Evolutionary conservation across 2,888 invertebrate genomes (phyloP).

Genomic region (Pharmacophagus antenor): DNA sequence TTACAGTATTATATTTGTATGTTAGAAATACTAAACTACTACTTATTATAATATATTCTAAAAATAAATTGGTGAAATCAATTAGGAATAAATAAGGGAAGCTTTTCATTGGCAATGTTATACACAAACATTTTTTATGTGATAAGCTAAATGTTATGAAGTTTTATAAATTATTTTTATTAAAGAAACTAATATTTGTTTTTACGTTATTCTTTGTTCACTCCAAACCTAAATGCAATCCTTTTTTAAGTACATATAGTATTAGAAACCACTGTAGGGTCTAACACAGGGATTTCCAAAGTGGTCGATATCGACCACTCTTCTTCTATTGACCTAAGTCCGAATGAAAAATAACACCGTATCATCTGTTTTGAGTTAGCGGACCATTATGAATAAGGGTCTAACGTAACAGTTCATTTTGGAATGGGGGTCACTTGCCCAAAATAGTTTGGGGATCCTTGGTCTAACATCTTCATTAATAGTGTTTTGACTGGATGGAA

Average conservation of each 20-base stretch:
- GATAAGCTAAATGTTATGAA: slow-evolving; percentile 14
- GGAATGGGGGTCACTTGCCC: too few species aligned
- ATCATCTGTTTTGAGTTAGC: too few species aligned
- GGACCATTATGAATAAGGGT: too few species aligned
- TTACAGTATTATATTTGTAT: background rate
- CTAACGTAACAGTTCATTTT: too few species aligned
- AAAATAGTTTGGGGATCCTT: too few species aligned
- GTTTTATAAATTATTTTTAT: slow-evolving; percentile 30
- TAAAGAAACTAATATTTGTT: slow-evolving; percentile 24
- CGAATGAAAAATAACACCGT: too few species aligned
- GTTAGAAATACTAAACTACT: background rate
- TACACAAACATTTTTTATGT: slow-evolving; percentile 3
- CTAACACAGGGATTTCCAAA: background rate
- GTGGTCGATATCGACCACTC: too few species aligned
- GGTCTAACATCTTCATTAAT: too few species aligned
- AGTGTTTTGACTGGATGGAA: too few species aligned
- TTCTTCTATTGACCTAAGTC: background rate
- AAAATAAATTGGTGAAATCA: background rate
- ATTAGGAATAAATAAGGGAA: background rate
- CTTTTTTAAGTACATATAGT: background rate
- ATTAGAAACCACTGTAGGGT: too few species aligned
- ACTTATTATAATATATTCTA: too few species aligned
- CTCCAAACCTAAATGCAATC: background rate
- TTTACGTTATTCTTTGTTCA: background rate
- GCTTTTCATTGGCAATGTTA: background rate